Conservation (phyloP, 2,888 invertebrate species). For the Eupithecia subfuscata region DNA sequence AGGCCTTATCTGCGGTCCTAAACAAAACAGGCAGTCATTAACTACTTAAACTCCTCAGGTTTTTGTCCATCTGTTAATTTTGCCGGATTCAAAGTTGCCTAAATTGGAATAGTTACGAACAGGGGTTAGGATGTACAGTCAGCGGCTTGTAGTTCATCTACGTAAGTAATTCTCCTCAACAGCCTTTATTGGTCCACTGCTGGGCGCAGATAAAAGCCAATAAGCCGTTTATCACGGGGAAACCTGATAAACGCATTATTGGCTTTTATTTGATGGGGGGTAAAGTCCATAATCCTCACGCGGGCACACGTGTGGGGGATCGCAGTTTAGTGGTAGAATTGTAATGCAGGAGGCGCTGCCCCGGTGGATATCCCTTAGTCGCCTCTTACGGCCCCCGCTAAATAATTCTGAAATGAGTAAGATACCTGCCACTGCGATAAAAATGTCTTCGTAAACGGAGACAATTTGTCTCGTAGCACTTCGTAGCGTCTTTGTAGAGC, state of each 20-base stretch:
- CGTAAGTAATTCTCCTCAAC: background rate
- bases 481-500: background rate
- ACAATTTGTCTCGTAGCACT: background rate
- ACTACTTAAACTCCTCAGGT: conserved; percentile 35
- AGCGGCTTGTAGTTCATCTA: background rate
- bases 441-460: background rate
- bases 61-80: conserved; percentile 46
- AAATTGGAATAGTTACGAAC: conserved; percentile 37
- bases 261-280: no score
- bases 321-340: no score
- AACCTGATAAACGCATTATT: no score
- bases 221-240: no score
- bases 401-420: background rate
- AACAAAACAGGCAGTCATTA: conserved; percentile 30
- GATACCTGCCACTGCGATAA: background rate
- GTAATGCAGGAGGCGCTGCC: no score
- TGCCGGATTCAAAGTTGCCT: conserved; percentile 37
- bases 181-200: no score
- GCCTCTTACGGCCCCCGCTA: no score
- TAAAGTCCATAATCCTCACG: no score
- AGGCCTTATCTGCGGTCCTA: conserved; percentile 22
- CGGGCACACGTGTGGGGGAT: no score
- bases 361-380: no score
- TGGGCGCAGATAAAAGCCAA: no score
- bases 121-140: conserved; percentile 25